phyloP scores from a whole-genome alignment of 2,113 vertebrate species.

The Scortum barcoo region DNA sequence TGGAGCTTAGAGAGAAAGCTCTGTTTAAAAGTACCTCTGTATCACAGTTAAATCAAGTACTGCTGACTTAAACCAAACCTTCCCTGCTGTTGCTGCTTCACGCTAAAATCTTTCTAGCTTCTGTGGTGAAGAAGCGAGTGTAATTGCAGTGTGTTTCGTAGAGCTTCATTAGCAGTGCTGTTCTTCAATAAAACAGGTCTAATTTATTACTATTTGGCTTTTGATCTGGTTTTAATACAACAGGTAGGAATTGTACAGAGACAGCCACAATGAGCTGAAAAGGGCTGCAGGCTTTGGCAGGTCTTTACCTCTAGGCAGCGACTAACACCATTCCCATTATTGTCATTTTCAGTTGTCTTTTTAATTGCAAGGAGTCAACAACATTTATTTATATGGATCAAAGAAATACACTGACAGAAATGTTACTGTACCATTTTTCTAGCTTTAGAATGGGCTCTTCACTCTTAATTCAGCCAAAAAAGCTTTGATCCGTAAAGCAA shows the following conservation, averaged over 20 bases:
- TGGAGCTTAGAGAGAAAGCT: too few relatives aligned
- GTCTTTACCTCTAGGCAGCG: background rate
- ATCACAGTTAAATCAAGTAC: background rate
- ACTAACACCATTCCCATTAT: background rate
- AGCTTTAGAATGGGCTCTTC: too few relatives aligned
- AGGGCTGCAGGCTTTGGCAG: too few relatives aligned
- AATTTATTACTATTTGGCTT: background rate
- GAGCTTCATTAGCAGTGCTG: too few relatives aligned
- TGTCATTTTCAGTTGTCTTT: too few relatives aligned
- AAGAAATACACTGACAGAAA: background rate
- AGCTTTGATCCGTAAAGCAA: too few relatives aligned
- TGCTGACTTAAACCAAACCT: background rate
- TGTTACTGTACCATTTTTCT: background rate
- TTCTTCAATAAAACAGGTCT: too few relatives aligned
- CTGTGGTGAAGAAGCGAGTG: too few relatives aligned
- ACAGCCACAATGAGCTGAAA: too few relatives aligned
- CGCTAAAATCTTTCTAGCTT: background rate
- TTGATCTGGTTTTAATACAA: background rate
- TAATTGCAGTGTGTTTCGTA: too few relatives aligned
- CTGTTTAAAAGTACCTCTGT: too few relatives aligned
- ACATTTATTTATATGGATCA: background rate
- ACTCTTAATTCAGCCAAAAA: background rate
- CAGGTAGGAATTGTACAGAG: too few relatives aligned
- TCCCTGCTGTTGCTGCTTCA: background rate
- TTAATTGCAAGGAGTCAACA: background rate